These are phyloP conservation scores for Zalophus californianus DNA, from an alignment of 2,797 vertebrate species.

Conservation along the genomic window DNA sequence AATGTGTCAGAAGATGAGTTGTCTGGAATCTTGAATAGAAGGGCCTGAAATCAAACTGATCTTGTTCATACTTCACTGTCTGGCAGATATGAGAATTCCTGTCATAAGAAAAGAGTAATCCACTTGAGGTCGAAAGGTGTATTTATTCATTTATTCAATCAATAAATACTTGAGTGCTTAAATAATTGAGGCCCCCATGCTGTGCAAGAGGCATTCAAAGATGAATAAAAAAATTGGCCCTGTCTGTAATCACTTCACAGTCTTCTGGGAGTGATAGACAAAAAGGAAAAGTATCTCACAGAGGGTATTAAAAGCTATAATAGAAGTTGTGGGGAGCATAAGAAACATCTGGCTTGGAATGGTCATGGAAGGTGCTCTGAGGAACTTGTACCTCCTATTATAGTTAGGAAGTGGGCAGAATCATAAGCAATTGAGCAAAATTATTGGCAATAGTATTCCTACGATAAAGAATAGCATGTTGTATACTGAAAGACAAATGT, in stretches of 20 bases:
- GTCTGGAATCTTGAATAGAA: neutral
- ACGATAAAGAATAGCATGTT: neutral
- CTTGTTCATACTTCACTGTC: neutral
- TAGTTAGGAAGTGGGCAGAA: neutral
- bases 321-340: neutral
- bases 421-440: neutral
- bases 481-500: neutral
- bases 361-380: neutral
- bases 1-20: neutral
- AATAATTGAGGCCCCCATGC: neutral
- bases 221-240: neutral
- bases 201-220: neutral
- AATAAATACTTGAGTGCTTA: neutral
- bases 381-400: neutral
- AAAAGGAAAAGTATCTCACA: neutral
- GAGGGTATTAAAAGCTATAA: neutral
- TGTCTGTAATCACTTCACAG: neutral
- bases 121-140: neutral
- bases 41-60: neutral
- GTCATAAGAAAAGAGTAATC: neutral
- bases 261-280: neutral
- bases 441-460: neutral
- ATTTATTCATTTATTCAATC: constrained; percentile 11
- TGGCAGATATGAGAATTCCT: neutral
- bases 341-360: neutral